Evolutionary conservation across 2,113 vertebrate species (phyloP), one percentile per base, ranked within the genome.

Genomic region (Chaetura pelagica): DNA sequence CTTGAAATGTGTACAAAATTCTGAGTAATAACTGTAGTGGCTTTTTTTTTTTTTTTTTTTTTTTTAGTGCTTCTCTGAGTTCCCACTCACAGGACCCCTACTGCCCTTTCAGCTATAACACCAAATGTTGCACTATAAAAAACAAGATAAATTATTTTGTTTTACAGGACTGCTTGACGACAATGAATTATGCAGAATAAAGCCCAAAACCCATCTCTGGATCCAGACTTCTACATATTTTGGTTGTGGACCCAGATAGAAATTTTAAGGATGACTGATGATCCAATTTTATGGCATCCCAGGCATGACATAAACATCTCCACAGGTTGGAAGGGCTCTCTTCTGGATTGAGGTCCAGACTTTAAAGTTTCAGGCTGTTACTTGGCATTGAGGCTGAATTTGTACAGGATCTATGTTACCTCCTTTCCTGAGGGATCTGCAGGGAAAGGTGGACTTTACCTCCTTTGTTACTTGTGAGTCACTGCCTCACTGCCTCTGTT

Each of bases 1-100:
- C 85, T 30, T 94, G 90, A 90, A 92, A 96, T 90, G 59, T 86
- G 80, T 59, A 95, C 68, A 80, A 85, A 94, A 94, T 96, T 93
- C 72, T 80, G 55, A 93, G 91, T 94, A 67, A 86, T 88, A 94
- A 85, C 38, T 71, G 63, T 27, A 69, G 58, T 0, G 0, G 63
- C 7, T 34, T 32, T 55, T 34, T 40, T 71, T 40, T 74, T 49
- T 22, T 6, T 49, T 48, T 19, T 38, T 38, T 38, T 38, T 49
- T 71, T 66, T 32, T 19, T 12, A 32, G 18, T 12, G 34, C 72
- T 91, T 55, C 27, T 89, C 23, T 26, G 17, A 23, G 71, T 51
- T 89, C 18, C 55, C 23, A 6, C 48, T 67, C 75, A 38, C 42
- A 51, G 63, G 18, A 90, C 19, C 24, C 27, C 59, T 62, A 66